phyloP scores from a whole-genome alignment of 2,113 vertebrate species.

The Callocephalon fimbriatum region DNA sequence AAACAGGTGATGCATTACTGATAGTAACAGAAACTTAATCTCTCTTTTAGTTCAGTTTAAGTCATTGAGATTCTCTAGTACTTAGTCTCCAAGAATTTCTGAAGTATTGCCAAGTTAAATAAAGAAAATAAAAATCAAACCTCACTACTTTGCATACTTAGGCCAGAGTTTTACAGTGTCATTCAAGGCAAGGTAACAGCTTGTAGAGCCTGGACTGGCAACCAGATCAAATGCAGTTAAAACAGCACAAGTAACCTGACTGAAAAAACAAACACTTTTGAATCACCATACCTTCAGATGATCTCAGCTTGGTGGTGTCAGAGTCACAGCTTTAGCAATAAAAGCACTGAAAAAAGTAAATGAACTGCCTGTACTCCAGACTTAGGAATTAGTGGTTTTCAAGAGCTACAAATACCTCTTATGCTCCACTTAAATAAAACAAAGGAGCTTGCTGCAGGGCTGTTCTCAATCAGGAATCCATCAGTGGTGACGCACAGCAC shows the following conservation, averaged over 20 bases:
- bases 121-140: background rate
- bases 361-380: background rate
- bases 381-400: rapidly evolving
- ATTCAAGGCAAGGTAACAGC: background rate
- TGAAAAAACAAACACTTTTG: background rate
- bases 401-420: background rate
- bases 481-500: background rate
- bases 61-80: background rate
- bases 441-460: background rate
- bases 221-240: background rate
- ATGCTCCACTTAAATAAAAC: background rate
- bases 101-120: background rate
- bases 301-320: background rate
- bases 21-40: background rate
- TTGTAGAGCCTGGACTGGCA: background rate
- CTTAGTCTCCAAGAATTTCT: background rate
- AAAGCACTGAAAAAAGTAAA: background rate
- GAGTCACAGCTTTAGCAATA: background rate
- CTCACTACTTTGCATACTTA: background rate
- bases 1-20: background rate
- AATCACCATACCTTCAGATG: background rate
- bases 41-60: background rate
- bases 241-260: background rate
- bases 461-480: background rate
- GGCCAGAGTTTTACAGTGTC: background rate